phyloP scores from a whole-genome alignment of 2,888 invertebrate genomes.

The Dasypolia templi region DNA sequence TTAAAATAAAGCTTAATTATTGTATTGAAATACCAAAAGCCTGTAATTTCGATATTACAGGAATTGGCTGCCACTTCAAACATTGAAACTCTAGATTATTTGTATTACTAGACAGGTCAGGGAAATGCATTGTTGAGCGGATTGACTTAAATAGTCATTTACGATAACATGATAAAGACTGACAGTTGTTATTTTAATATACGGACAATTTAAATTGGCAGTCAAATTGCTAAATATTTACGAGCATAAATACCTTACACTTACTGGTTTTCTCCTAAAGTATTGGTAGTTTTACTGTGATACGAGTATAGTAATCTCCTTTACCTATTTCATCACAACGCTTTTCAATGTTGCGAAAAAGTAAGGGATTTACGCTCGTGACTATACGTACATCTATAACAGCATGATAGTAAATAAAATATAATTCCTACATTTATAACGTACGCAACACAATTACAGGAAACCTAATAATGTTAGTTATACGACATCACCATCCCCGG shows the following conservation, averaged over 20 bases:
- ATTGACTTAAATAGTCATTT: not conserved
- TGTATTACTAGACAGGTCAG: not conserved
- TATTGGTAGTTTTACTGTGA: too few relatives aligned
- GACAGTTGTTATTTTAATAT: not conserved
- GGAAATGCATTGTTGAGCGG: not conserved
- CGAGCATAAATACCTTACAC: too few relatives aligned
- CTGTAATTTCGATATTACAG: not conserved
- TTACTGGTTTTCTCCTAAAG: too few relatives aligned
- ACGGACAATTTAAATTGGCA: not conserved
- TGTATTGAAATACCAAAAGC: not conserved
- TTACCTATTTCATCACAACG: too few relatives aligned
- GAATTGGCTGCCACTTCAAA: not conserved
- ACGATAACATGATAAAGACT: not conserved
- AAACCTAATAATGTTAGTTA: slow-evolving; percentile 5
- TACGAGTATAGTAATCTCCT: too few relatives aligned
- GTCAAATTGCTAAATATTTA: not conserved
- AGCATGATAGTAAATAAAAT: not conserved
- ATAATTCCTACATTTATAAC: not conserved
- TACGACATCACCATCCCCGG: not conserved
- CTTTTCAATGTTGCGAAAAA: too few relatives aligned
- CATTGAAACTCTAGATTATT: not conserved
- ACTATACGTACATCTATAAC: too few relatives aligned
- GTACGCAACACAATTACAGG: not conserved
- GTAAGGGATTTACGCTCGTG: too few relatives aligned
- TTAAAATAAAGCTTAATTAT: slow-evolving; percentile 23